Evolutionary conservation across 2,797 vertebrate genomes (phyloP).

Genomic region (Leptatherina wallacei): DNA sequence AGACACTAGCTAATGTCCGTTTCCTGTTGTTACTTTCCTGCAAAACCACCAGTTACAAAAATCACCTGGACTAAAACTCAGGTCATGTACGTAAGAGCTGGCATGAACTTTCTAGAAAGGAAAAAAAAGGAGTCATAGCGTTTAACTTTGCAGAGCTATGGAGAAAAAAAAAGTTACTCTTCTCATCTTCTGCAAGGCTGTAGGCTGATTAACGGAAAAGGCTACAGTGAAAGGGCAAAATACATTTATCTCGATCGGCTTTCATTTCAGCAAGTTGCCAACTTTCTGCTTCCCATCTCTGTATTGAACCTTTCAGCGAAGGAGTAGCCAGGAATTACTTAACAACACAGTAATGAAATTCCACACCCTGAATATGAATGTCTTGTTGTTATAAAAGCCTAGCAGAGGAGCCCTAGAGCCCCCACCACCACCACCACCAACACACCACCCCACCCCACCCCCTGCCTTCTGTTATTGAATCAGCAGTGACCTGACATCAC

Average conservation of each 20-base stretch:
- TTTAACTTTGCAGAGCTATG: neutral
- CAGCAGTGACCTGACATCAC: conserved; percentile 65
- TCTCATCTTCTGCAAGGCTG: conserved; percentile 31
- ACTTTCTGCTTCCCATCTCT: conserved; percentile 18
- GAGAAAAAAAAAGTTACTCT: conserved; percentile 15
- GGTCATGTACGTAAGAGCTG: conserved; percentile 4
- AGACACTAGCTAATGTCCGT: conserved; percentile 53
- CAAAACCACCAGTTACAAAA: conserved; percentile 33
- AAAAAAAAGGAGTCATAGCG: conserved; percentile 1
- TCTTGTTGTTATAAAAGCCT: conserved; percentile 69
- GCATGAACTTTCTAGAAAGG: conserved; percentile 14
- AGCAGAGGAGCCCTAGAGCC: conserved; percentile 34
- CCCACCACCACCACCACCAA: neutral
- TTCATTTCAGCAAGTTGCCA: conserved; percentile 48
- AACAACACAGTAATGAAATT: conserved; percentile 69
- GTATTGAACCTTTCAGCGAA: conserved; percentile 32
- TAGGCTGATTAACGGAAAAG: conserved; percentile 25
- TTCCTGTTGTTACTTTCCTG: conserved; percentile 48
- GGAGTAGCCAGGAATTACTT: conserved; percentile 57
- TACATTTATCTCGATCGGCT: conserved; percentile 57
- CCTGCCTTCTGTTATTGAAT: conserved; percentile 63
- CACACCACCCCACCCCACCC: neutral
- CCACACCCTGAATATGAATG: conserved; percentile 50
- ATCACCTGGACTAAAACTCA: conserved; percentile 24
- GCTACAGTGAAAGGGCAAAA: conserved; percentile 32